Percentiles rank a stretch among this genome's conserved stretches.
phyloP scores from a whole-genome alignment of 1,140 invertebrate genomes.

The Aleiodes sp. region DNA sequence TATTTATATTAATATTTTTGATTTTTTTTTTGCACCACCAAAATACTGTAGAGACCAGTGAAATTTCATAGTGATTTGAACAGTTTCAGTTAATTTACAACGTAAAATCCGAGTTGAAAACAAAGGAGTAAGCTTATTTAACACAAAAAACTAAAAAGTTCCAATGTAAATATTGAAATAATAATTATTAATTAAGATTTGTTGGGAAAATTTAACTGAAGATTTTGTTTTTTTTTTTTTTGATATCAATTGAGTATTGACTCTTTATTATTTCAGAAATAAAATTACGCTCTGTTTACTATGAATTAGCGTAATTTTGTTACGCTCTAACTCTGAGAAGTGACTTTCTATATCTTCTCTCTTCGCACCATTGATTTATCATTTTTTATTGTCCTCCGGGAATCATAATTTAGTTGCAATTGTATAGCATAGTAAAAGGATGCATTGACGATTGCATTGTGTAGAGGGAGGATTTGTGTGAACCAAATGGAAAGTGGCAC shows the following conservation, averaged over 20 bases:
- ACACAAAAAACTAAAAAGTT: slow-evolving; percentile 18
- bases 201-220: neutral
- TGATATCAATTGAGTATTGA: neutral
- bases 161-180: slow-evolving; percentile 1
- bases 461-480: neutral
- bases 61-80: no score
- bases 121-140: neutral
- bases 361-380: slow-evolving; percentile 34
- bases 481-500: slow-evolving; percentile 49
- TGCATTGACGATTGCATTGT: slow-evolving; percentile 23
- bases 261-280: neutral
- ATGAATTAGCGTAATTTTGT: slow-evolving; percentile 55
- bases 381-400: slow-evolving; percentile 19
- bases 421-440: neutral
- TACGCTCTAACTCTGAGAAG: slow-evolving; percentile 53
- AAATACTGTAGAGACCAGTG: no score
- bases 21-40: no score
- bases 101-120: neutral
- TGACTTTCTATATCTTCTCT: slow-evolving; percentile 39
- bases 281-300: slow-evolving; percentile 56
- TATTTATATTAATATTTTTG: no score
- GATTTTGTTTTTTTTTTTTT: neutral
- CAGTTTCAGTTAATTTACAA: no score
- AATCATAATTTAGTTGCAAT: neutral
- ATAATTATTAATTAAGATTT: neutral